Evolutionary conservation across 2,888 invertebrate genomes (phyloP), one percentile per base, ranked within the genome.

Genomic region (Sisyra terminalis): DNA sequence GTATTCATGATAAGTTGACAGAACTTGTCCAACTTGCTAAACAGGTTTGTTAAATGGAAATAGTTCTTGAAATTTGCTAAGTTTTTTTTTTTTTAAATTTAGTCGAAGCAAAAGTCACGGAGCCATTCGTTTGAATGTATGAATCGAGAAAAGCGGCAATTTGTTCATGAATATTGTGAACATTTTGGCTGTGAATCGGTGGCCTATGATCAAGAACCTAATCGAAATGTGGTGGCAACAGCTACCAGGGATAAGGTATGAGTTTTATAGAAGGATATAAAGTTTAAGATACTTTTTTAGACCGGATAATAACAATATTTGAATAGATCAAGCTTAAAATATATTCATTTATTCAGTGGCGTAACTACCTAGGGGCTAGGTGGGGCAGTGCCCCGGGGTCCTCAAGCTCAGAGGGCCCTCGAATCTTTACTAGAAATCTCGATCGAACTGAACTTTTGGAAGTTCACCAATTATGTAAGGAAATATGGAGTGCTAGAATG

Each of bases 161-260:
- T 94, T 54, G 78, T 97, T 8, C 94, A 96, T 63, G 96, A 97
- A 59, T 75, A 90, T 59, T 90, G 90, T 52, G 87, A 89, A 55
- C 87, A 87, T 63, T 97, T 96, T 66, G 93, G 93, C 32, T 85
- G 92, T 52, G 84, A 89, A 55, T 87, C 92, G 49, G 83, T 86
- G 45, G 90, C 93, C 15, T 94, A 93, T 59, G 97, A 97, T 65
- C 79, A 81, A 14, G 94, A 94, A 57, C 96, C 96, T 0, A 92
- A 94, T 59, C 71, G 93, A 47, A 96, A 94, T 65, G 85, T 96
- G 11, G 86, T 92, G n/a, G 88, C 87, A 16, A 90, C 88, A 11
- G 90, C 92, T 40, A 73, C 74, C 45, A 78, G 69, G 59, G 84
- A 82, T 51, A 80, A 77, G 70, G 83, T 82, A n/a, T 55, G 56